phyloP scores from a whole-genome alignment of 2,113 vertebrate species.

The Larimichthys crocea region DNA sequence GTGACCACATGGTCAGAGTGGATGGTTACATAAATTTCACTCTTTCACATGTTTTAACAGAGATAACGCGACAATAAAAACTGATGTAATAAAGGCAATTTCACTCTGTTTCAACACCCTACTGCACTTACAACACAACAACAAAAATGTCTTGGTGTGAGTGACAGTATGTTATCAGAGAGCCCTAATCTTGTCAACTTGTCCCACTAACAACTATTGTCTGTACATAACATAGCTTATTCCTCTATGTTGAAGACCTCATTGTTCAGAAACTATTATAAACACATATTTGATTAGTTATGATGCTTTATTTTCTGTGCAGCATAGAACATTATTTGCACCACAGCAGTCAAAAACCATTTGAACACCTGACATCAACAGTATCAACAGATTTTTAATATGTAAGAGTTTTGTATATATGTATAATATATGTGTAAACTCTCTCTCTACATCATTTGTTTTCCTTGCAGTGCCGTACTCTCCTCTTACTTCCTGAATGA shows the following conservation, averaged over 20 bases:
- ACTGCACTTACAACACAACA: no score
- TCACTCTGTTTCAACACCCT: no score
- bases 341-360: neutral
- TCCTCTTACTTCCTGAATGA: conserved; percentile 89
- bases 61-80: no score
- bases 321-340: no score
- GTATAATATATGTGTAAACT: neutral
- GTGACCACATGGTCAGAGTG: no score
- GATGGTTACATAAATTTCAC: no score
- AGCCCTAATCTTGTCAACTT: neutral
- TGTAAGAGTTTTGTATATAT: neutral
- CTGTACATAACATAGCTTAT: neutral
- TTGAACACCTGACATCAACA: neutral
- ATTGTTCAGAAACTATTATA: neutral
- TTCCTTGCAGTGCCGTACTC: conserved; percentile 84
- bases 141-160: no score
- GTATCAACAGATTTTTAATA: neutral
- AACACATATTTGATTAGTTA: neutral
- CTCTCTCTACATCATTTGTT: neutral
- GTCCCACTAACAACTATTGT: neutral
- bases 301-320: no score
- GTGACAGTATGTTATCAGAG: no score
- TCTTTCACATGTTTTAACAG: no score
- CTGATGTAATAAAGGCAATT: no score
- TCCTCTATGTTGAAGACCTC: neutral